phyloP scores from a whole-genome alignment of 2,888 invertebrate species.

The Hipparchia sbordonii region DNA sequence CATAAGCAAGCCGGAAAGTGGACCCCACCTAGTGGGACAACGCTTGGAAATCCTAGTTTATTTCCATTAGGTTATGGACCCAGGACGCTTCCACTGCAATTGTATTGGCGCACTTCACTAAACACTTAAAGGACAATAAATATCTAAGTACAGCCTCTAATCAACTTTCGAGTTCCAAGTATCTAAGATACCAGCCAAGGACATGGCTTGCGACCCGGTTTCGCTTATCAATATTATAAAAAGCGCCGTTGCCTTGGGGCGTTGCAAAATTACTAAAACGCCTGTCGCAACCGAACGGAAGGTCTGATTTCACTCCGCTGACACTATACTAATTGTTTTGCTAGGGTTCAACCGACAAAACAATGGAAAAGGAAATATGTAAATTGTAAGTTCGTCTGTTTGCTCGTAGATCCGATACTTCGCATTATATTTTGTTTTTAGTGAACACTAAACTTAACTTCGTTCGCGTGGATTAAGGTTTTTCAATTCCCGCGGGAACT shows the following conservation, averaged over 20 bases:
- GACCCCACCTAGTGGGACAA: no score
- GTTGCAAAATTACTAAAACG: conserved; percentile 69
- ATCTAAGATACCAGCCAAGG: conserved; percentile 39
- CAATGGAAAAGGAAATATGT: background rate
- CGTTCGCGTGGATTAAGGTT: no score
- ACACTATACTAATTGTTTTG: conserved; percentile 31
- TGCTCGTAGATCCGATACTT: no score
- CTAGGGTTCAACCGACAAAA: conserved; percentile 18
- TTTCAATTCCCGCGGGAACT: no score
- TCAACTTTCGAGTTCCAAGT: conserved; percentile 31
- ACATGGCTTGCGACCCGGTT: conserved; percentile 47
- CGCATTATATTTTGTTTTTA: no score
- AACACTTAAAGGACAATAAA: background rate
- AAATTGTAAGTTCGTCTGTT: no score
- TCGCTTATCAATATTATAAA: conserved; percentile 50
- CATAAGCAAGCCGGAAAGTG: no score
- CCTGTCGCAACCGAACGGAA: conserved; percentile 53
- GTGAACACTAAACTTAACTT: no score
- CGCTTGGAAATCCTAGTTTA: no score
- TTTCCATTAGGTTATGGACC: no score
- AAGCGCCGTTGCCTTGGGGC: conserved; percentile 62
- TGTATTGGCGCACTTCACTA: no score
- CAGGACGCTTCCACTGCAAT: no score
- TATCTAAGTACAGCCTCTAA: background rate
- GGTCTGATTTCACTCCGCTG: conserved; percentile 67